These are phyloP conservation scores for Nemurella pictetii DNA, from an alignment of 2,888 invertebrate genomes.

Conservation along the genomic window DNA sequence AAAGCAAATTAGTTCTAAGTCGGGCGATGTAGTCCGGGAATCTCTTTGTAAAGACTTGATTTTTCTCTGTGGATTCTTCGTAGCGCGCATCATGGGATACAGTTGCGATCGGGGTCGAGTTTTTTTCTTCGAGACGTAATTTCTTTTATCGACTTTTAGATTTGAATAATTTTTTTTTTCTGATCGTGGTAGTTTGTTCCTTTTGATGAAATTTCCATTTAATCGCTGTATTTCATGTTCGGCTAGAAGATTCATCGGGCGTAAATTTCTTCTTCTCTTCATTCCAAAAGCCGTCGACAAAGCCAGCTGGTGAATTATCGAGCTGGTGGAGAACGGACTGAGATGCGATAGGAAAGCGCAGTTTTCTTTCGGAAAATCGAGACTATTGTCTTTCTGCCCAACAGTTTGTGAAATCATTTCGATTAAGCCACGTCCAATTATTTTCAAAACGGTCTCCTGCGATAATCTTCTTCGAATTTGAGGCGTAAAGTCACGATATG, in stretches of 20 bases:
- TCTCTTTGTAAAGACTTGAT: constrained; percentile 14
- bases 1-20: background rate
- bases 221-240: too few relatives aligned
- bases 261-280: background rate
- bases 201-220: background rate
- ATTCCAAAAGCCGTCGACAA: background rate
- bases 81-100: background rate
- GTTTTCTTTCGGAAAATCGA: background rate
- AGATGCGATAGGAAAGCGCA: background rate
- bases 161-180: background rate
- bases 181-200: background rate
- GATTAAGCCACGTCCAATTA: background rate
- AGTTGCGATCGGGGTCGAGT: background rate
- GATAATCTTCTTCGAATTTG: background rate
- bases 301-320: background rate
- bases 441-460: background rate
- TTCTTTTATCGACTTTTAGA: background rate
- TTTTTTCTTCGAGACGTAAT: background rate
- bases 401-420: background rate
- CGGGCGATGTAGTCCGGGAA: background rate
- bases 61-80: background rate
- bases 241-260: background rate
- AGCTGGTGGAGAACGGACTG: background rate
- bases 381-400: background rate
- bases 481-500: background rate